Evolutionary conservation across 2,113 vertebrate species (phyloP).

Genomic region (Centropus unirufus): DNA sequence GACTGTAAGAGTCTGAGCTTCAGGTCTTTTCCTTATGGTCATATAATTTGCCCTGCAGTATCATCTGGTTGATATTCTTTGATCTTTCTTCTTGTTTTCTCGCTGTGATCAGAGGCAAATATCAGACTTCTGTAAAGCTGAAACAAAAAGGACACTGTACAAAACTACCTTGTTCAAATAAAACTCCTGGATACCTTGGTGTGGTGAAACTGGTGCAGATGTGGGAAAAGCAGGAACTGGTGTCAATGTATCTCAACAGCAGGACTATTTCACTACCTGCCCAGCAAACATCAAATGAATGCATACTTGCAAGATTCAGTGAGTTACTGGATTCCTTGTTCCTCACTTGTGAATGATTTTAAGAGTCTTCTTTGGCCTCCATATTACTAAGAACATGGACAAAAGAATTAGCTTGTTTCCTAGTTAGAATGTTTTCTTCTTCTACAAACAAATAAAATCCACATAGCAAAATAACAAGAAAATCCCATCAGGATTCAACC

Average conservation of each 20-base stretch:
- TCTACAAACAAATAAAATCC: not conserved
- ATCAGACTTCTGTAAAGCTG: not conserved
- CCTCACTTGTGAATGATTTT: not conserved
- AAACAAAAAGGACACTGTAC: not conserved
- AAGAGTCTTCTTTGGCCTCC: not conserved
- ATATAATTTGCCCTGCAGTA: not conserved
- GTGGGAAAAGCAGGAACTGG: not conserved
- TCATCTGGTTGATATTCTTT: not conserved
- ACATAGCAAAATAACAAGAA: not conserved
- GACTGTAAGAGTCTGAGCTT: not conserved
- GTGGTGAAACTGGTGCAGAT: not conserved
- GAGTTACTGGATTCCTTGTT: not conserved
- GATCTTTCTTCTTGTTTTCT: not conserved
- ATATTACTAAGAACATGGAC: not conserved
- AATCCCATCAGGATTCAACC: not conserved
- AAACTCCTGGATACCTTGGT: not conserved
- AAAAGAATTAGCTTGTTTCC: constrained; percentile 14
- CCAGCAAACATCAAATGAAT: not conserved
- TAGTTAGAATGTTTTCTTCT: not conserved
- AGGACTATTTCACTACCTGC: not conserved
- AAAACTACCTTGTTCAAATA: not conserved
- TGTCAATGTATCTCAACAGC: not conserved
- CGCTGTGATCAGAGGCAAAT: not conserved
- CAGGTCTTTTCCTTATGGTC: not conserved
- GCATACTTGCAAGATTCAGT: not conserved